These are phyloP conservation scores for Corynorhinus townsendii DNA, from an alignment of 2,113 vertebrate species.

Conservation along the genomic window DNA sequence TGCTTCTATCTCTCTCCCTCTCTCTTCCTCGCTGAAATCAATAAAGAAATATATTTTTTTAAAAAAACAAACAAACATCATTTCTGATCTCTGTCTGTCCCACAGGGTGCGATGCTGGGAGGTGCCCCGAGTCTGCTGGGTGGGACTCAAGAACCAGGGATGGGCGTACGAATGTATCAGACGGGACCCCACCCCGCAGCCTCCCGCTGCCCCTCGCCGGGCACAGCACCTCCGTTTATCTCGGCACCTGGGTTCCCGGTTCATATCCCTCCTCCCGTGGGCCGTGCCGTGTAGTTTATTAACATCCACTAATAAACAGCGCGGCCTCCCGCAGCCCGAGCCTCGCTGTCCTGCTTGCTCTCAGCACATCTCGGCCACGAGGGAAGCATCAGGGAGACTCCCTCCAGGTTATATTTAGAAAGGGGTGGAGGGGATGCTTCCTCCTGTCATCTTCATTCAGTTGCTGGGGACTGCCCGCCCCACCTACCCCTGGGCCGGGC, in stretches of 20 bases:
- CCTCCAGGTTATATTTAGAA: conserved; percentile 82
- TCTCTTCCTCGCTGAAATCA: too few relatives aligned
- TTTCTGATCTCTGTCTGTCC: background rate
- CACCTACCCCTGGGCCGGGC: conserved; percentile 27
- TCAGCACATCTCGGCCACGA: conserved; percentile 79
- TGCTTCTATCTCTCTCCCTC: too few relatives aligned
- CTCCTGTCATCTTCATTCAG: conserved; percentile 68
- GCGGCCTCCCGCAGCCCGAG: conserved; percentile 21
- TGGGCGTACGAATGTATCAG: background rate
- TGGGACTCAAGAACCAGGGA: rapidly evolving
- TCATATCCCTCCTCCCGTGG: conserved; percentile 63
- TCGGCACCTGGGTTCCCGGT: conserved; percentile 70
- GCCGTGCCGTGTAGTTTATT: conserved; percentile 78
- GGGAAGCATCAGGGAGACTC: conserved; percentile 83
- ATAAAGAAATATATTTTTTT: too few relatives aligned
- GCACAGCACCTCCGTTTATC: conserved; percentile 49
- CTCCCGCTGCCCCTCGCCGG: background rate
- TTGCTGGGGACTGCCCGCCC: conserved; percentile 30
- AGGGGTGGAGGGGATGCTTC: conserved; percentile 65
- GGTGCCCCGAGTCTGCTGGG: background rate
- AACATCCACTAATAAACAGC: conserved; percentile 80
- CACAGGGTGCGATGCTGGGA: background rate
- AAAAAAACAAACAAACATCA: too few relatives aligned
- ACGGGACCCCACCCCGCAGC: background rate
- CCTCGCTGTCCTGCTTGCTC: conserved; percentile 74